These are phyloP conservation scores for Galago senegalensis DNA, from an alignment of 2,797 vertebrate species.

Conservation along the genomic window DNA sequence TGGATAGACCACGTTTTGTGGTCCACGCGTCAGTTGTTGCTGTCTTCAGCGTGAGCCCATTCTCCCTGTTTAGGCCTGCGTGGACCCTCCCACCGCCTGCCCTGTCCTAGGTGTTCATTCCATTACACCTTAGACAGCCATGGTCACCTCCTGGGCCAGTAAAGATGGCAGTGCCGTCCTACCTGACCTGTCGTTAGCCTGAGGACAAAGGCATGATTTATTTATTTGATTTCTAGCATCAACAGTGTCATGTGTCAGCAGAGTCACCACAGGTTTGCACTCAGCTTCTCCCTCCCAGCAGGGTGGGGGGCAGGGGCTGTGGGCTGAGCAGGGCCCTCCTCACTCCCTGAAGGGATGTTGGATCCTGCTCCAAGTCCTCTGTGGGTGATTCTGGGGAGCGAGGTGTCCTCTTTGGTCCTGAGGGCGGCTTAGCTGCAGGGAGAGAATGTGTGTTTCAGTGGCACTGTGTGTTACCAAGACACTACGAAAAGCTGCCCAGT, in stretches of 20 bases:
- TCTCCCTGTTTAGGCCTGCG: rapidly evolving
- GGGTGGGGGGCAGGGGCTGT: rapidly evolving
- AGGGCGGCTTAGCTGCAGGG: background rate
- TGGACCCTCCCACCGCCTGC: rapidly evolving
- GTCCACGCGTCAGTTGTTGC: background rate
- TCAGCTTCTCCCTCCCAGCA: background rate
- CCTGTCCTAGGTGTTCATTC: background rate
- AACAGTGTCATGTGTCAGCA: background rate
- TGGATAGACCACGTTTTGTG: background rate
- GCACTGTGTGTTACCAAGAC: background rate
- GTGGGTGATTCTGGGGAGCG: background rate
- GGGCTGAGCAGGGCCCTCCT: background rate
- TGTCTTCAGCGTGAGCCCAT: rapidly evolving
- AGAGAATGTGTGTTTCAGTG: background rate
- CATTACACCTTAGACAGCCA: no score
- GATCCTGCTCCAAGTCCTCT: background rate
- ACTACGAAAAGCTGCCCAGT: background rate
- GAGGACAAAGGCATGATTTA: background rate
- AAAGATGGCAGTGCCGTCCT: rapidly evolving
- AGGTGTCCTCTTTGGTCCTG: background rate
- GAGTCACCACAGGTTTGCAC: background rate
- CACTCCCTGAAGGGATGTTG: background rate
- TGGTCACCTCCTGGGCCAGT: rapidly evolving
- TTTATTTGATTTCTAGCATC: no score
- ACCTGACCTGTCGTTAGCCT: rapidly evolving